phyloP scores from a whole-genome alignment of 2,113 vertebrate genomes.

The Notechis scutatus region DNA sequence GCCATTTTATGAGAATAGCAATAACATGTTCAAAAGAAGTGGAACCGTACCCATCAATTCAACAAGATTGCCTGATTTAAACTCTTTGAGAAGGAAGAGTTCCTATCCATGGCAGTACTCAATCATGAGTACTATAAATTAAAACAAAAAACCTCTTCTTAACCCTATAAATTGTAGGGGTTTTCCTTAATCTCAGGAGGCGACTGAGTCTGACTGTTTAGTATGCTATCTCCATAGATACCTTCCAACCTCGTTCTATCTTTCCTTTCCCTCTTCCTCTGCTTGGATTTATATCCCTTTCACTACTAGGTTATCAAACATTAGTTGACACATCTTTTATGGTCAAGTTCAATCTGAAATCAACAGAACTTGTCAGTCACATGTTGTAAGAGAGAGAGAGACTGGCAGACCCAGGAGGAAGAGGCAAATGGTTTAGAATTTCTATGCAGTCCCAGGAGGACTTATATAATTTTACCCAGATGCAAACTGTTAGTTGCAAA shows the following conservation, averaged over 20 bases:
- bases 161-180: background rate
- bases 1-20: background rate
- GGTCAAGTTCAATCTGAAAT: background rate
- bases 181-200: background rate
- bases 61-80: background rate
- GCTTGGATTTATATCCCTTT: slow-evolving; percentile 5
- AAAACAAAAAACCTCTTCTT: background rate
- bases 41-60: background rate
- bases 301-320: slow-evolving; percentile 31
- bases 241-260: background rate
- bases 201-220: background rate
- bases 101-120: background rate
- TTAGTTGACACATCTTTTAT: slow-evolving; percentile 35
- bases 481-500: background rate
- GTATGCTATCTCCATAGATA: no score
- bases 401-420: background rate
- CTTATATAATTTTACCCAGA: background rate
- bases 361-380: background rate
- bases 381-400: background rate
- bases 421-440: background rate
- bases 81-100: background rate
- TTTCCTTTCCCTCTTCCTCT: background rate
- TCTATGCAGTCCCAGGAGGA: background rate
- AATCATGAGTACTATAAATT: background rate
- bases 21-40: background rate